Conservation (phyloP, 2,113 vertebrate species). For the Myiozetetes cayanensis region DNA sequence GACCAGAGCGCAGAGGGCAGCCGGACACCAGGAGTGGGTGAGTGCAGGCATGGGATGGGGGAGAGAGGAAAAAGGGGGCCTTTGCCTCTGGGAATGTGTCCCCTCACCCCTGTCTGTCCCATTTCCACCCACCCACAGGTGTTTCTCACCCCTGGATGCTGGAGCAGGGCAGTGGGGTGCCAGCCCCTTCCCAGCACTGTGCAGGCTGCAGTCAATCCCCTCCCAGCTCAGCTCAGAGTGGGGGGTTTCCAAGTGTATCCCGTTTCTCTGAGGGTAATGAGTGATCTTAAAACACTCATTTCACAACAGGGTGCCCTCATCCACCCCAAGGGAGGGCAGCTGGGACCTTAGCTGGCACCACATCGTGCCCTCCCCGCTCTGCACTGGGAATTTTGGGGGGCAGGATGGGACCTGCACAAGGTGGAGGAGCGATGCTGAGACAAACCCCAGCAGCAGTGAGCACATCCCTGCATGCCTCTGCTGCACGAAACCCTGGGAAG, state of each 20-base stretch:
- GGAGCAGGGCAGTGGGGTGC: background rate
- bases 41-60: fast-evolving
- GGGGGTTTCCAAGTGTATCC: background rate
- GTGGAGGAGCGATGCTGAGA: background rate
- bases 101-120: background rate
- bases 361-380: fast-evolving
- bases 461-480: fast-evolving
- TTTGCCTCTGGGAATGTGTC: background rate
- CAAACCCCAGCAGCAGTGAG: background rate
- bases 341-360: background rate
- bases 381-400: background rate
- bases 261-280: too few relatives aligned
- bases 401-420: background rate
- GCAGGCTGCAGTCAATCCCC: background rate
- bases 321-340: background rate
- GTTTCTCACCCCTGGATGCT: background rate
- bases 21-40: background rate
- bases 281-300: too few relatives aligned
- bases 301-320: background rate
- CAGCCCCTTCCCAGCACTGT: background rate
- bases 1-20: background rate
- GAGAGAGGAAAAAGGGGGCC: fast-evolving
- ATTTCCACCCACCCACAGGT: background rate
- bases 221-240: background rate
- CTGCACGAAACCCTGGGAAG: background rate